A percentile compares a stretch with the other conserved stretches of the same genome.
phyloP scores from a whole-genome alignment of 2,888 invertebrate genomes.

The Orthonevra nobilis region DNA sequence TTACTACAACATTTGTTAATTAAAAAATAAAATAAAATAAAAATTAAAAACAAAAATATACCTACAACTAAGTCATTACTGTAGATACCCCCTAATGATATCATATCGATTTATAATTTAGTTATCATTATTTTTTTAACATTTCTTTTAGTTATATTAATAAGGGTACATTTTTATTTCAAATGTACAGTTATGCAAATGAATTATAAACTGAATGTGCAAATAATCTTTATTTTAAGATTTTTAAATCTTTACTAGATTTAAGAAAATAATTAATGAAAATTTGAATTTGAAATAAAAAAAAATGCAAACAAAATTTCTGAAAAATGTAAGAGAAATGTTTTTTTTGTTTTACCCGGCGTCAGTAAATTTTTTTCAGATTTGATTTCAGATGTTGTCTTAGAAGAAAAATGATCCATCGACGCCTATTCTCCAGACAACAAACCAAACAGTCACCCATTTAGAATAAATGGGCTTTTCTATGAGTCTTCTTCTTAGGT shows the following conservation, averaged over 20 bases:
- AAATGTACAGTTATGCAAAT: conserved; percentile 19
- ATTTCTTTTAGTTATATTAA: conserved; percentile 24
- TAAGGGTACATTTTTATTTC: too few species aligned
- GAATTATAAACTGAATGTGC: conserved; percentile 57
- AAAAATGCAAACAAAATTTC: conserved; percentile 21
- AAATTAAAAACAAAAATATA: not conserved
- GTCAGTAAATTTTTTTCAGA: too few species aligned
- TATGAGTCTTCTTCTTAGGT: too few species aligned
- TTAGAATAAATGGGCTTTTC: too few species aligned
- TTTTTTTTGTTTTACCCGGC: too few species aligned
- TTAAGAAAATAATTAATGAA: conserved; percentile 49
- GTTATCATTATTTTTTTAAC: not conserved
- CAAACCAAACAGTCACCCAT: too few species aligned
- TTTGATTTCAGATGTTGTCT: too few species aligned
- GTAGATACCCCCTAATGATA: conserved; percentile 27
- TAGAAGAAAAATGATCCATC: too few species aligned
- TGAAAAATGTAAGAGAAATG: too few species aligned
- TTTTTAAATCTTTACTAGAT: conserved; percentile 48
- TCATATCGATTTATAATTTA: conserved; percentile 50
- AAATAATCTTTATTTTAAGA: conserved; percentile 53
- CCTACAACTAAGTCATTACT: conserved; percentile 53
- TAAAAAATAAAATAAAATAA: conserved; percentile 1
- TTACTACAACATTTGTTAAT: too few species aligned
- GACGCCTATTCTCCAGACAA: too few species aligned
- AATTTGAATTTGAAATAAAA: conserved; percentile 38